Evolutionary conservation across 1,140 invertebrate genomes (phyloP), one percentile per base, ranked within the genome.

Genomic region (Brachionus koreanus): DNA sequence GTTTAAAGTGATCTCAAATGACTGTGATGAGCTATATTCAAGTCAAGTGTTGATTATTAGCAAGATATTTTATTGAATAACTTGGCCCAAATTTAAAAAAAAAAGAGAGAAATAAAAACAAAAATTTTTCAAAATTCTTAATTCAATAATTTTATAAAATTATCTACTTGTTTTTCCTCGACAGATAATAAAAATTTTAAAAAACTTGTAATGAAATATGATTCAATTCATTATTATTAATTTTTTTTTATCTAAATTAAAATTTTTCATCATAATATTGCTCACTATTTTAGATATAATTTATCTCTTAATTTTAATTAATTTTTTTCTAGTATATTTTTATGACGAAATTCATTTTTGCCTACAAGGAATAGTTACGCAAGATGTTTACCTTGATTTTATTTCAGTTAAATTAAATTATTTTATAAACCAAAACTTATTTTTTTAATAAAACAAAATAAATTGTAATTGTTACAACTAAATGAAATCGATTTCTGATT

Each of bases 1-100:
- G 65, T 69, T 69, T 69, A 69, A 39, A 69, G 16, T 69, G 65
- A 33, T 69, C 65, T 69, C 65, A 69, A 69, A 69, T 69, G 65
- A 69, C 65, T 69, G 19, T 23, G 49, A n/a, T 57, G 5, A 9
- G 49, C 49, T 57, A 57, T 57, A 23, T 57, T 57, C 19, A 19
- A 57, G 49, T 57, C 49, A 57, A 57, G 49, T 57, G 49, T 19
- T 57, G 49, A 57, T 57, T 57, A 19, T 57, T 57, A 19, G 49
- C 49, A 57, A 57, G 49, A 57, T 57, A 57, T 57, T 25, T 19
- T 19, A 57, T 57, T 57, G 49, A 57, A 57, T 57, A 23, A 57
- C 49, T 23, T 57, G 3, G 9, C n/a, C 9, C 19, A 57, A 23
- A 7, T 7, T 9, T 57, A 7, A 57, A 5, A 57, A 57, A 57